Conservation (phyloP, 2,888 invertebrate species). For the Ochropacha duplaris region DNA sequence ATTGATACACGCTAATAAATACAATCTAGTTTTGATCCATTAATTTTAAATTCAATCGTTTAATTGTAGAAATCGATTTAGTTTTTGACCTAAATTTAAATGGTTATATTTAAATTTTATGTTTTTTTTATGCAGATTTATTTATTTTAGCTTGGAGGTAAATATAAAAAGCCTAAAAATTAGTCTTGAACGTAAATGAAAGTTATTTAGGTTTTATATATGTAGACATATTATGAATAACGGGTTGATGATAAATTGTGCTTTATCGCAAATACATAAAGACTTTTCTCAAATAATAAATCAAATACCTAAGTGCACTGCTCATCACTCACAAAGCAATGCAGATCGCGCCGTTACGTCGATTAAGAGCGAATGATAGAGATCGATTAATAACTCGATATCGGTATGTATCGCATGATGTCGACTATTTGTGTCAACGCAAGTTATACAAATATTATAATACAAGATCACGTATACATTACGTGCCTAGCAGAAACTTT, state of each 20-base stretch:
- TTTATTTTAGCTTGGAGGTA: too few relatives aligned
- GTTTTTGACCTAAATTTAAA: not conserved
- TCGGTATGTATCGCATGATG: constrained; percentile 30
- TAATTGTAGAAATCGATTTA: not conserved
- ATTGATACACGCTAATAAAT: not conserved
- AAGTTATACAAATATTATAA: constrained; percentile 1
- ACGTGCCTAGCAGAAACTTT: not conserved
- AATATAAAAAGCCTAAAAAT: too few relatives aligned
- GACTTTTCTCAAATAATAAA: not conserved
- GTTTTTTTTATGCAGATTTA: too few relatives aligned
- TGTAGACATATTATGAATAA: too few relatives aligned
- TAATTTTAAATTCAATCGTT: too few relatives aligned
- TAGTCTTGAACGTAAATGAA: too few relatives aligned
- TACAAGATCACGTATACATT: not conserved
- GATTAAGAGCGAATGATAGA: constrained; percentile 37
- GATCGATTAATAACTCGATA: constrained; percentile 28
- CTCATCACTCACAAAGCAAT: not conserved
- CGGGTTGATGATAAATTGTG: not conserved
- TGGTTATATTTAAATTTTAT: not conserved
- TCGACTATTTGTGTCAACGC: constrained; percentile 30
- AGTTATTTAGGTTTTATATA: too few relatives aligned
- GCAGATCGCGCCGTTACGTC: constrained; percentile 33
- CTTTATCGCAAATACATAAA: not conserved
- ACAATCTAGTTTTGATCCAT: not conserved
- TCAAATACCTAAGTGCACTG: not conserved